Evolutionary conservation across 1,140 invertebrate genomes (phyloP), one percentile per base, ranked within the genome.

Genomic region (Cataglyphis hispanica): DNA sequence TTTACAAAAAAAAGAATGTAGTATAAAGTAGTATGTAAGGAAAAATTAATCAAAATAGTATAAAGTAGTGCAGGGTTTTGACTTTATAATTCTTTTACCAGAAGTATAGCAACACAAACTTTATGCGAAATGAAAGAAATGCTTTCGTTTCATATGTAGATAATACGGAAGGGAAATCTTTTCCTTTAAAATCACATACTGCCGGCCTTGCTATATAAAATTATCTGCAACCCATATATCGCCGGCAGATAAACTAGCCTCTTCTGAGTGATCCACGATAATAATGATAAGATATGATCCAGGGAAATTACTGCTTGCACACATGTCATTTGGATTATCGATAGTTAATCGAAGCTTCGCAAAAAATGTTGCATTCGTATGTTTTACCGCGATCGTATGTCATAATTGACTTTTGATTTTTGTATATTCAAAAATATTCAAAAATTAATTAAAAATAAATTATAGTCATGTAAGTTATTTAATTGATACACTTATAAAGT

Each of bases 251-350:
- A 87, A 90, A 85, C 80, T 58, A 16, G 53, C 66, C 86, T 67
- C 84, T 87, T 91, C 43, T 76, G 63, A 80, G 60, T 87, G 88
- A 91, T 92, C 58, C 46, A 76, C 78, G 91, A 92, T 92, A 92
- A 90, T 87, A 37, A 25, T 64, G 91, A 92, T 92, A 92, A 92
- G 91, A 92, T 92, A 92, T 72, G 86, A 87, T 89, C 70, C 88
- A 43, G 87, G 61, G 74, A 87, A 84, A 43, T 90, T 87, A 87
- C 85, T 74, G 70, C 85, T 77, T 37, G 86, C 81, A 81, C 88
- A 83, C 86, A 83, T 90, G 86, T 90, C 86, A 27, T 37, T 63
- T 13, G 11, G 37, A 46, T 25, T 77, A 76, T 78, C 43, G 72
- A 56, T 67, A 53, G 64, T 78, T 89, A 81, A 81, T 72, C 53